Percentiles rank a stretch among this genome's conserved stretches.
Conservation (phyloP, 53 echinoderm and acorn worm genomes). For the Hippasteria phrygiana region DNA sequence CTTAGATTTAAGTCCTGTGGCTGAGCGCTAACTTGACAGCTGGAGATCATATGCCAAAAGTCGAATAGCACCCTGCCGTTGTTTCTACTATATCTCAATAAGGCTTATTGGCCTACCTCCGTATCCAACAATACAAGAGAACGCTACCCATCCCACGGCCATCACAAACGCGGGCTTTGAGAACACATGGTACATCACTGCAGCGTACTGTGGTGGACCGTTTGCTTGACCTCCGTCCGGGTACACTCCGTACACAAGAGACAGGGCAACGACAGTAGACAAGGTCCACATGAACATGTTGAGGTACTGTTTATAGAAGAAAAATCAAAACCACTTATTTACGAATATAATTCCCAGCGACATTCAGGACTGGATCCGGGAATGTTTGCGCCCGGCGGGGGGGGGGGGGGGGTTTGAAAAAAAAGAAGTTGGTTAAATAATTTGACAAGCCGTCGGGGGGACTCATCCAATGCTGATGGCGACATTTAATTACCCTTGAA, state of each 20-base stretch:
- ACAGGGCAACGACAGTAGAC: conserved; percentile 2
- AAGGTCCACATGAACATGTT: conserved; percentile 30
- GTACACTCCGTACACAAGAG: conserved; percentile 31
- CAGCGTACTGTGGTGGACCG: conserved; percentile 15
- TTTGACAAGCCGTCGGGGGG: too few species aligned
- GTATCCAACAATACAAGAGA: conserved; percentile 33
- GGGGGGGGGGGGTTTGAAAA: too few species aligned
- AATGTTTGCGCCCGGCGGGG: too few species aligned
- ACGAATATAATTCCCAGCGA: too few species aligned
- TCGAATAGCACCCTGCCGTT: background rate
- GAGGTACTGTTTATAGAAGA: too few species aligned
- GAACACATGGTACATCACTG: conserved; percentile 29
- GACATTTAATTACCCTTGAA: too few species aligned
- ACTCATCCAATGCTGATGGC: too few species aligned
- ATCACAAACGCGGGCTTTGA: conserved; percentile 3
- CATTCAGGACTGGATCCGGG: too few species aligned
- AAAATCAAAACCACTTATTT: too few species aligned
- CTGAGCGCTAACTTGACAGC: background rate
- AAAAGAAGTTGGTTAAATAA: too few species aligned
- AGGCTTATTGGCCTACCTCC: conserved; percentile 42
- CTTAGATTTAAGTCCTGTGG: too few species aligned
- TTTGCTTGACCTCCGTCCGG: background rate
- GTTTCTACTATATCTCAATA: background rate
- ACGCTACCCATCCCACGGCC: conserved; percentile 52
- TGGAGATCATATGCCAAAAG: background rate